Percentiles rank a stretch among this genome's conserved stretches.
These are phyloP conservation scores for Potorous gilbertii DNA, from an alignment of 2,797 vertebrate species.

Conservation along the genomic window DNA sequence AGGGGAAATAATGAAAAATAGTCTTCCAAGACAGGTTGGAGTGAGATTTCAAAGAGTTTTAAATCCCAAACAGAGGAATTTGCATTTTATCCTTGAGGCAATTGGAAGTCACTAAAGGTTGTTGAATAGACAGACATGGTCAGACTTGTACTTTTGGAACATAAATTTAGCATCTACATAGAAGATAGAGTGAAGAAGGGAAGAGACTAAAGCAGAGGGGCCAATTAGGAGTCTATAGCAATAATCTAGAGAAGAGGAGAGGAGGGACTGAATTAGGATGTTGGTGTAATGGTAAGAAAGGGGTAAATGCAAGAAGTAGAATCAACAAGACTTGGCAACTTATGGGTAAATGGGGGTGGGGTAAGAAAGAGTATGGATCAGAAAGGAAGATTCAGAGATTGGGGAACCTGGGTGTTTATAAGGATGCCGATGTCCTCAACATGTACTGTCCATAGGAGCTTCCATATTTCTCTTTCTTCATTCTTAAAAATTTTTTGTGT, in stretches of 20 bases:
- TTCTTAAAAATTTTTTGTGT: not conserved
- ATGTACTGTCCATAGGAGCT: not conserved
- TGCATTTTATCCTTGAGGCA: not conserved
- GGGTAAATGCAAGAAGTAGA: not conserved
- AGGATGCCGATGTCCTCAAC: not conserved
- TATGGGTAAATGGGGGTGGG: not conserved
- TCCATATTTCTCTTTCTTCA: not conserved
- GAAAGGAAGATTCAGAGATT: not conserved
- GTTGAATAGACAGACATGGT: not conserved
- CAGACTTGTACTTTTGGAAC: not conserved
- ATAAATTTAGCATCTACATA: not conserved
- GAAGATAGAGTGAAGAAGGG: not conserved
- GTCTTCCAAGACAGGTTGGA: not conserved
- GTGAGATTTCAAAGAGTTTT: not conserved
- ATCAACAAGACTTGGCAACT: not conserved
- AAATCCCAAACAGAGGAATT: not conserved
- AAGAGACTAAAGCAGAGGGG: not conserved
- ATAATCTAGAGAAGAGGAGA: not conserved
- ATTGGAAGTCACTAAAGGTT: not conserved
- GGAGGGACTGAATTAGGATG: not conserved
- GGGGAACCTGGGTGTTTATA: not conserved
- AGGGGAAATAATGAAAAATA: not conserved
- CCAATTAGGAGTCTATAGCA: not conserved
- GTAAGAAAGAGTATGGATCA: not conserved
- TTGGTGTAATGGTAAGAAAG: not conserved